A percentile compares a stretch with the other conserved stretches of the same genome.
Evolutionary conservation across 2,888 invertebrate species (phyloP).

Genomic region (Leistus spinibarbis): DNA sequence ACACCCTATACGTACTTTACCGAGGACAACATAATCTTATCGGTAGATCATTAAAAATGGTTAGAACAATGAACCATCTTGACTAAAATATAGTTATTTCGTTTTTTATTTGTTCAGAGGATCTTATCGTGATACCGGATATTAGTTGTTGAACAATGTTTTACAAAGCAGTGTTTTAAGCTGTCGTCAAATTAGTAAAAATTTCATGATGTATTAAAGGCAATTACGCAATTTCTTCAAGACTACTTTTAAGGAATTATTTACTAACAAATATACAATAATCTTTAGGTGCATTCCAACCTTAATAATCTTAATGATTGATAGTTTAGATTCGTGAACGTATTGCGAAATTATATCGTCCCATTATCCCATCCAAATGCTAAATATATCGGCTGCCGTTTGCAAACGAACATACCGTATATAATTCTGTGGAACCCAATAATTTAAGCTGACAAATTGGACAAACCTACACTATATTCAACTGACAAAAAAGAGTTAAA

Average conservation of each 20-base stretch:
- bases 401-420: conserved; percentile 7
- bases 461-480: conserved; percentile 21
- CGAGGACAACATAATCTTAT: not conserved
- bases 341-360: not conserved
- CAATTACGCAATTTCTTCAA: too few relatives aligned
- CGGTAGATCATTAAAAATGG: conserved; percentile 14
- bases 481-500: not conserved
- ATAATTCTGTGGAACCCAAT: conserved; percentile 20
- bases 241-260: too few relatives aligned
- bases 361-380: not conserved
- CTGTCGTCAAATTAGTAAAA: too few relatives aligned
- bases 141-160: too few relatives aligned
- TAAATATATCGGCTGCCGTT: conserved; percentile 23
- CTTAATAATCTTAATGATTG: too few relatives aligned
- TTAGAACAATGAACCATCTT: conserved; percentile 26
- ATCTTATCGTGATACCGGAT: too few relatives aligned
- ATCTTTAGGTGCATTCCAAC: too few relatives aligned
- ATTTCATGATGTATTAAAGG: too few relatives aligned
- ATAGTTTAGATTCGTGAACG: not conserved
- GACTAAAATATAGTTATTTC: conserved; percentile 27
- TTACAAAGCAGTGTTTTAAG: too few relatives aligned
- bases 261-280: too few relatives aligned
- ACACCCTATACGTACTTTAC: not conserved
- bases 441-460: conserved; percentile 33
- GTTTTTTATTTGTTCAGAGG: conserved; percentile 24